A percentile compares a stretch with the other conserved stretches of the same genome.
phyloP scores from a whole-genome alignment of 2,888 invertebrate species.

The Lymantria monacha region DNA sequence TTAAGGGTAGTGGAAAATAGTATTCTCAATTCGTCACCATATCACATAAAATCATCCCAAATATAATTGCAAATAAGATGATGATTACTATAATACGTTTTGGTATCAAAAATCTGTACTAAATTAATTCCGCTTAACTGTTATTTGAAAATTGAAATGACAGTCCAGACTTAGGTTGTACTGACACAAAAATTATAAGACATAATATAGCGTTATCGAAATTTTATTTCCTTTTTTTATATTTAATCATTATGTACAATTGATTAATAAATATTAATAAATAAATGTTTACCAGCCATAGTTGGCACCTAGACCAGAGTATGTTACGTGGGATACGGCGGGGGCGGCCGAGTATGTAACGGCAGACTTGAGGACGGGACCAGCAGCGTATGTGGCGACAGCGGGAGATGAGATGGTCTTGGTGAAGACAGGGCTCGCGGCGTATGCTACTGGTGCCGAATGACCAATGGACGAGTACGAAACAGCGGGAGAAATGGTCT shows the following conservation, averaged over 20 bases:
- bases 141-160: no score
- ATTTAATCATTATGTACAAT: slow-evolving; percentile 1
- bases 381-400: slow-evolving; percentile 55
- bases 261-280: slow-evolving; percentile 13
- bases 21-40: no score
- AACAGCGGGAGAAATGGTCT: slow-evolving; percentile 34
- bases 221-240: background rate
- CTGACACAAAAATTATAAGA: no score
- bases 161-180: no score
- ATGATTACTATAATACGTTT: no score
- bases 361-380: slow-evolving; percentile 47
- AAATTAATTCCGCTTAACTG: no score
- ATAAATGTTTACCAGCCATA: slow-evolving; percentile 61
- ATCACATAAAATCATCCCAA: no score
- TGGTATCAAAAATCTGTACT: no score
- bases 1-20: no score
- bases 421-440: slow-evolving; percentile 32
- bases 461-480: slow-evolving; percentile 51
- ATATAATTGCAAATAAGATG: no score
- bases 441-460: slow-evolving; percentile 45
- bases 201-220: no score
- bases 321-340: slow-evolving; percentile 45
- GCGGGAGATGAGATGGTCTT: slow-evolving; percentile 31
- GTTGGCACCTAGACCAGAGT: slow-evolving; percentile 72
- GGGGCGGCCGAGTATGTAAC: slow-evolving; percentile 57